Evolutionary conservation across 2,797 vertebrate species (phyloP).

Genomic region (Tenualosa thibaudeaui): DNA sequence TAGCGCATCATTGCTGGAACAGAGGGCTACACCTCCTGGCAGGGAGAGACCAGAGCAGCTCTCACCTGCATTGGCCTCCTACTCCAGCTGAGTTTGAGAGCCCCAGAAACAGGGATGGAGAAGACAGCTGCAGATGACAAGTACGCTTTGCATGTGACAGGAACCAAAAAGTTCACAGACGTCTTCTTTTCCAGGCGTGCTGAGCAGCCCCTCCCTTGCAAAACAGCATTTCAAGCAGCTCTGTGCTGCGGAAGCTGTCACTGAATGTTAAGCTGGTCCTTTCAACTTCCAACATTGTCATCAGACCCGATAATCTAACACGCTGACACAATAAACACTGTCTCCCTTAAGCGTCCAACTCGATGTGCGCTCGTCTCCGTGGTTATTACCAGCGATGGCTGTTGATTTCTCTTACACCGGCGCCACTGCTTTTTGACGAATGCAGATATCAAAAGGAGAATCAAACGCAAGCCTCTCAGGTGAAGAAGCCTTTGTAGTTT

Average conservation of each 20-base stretch:
- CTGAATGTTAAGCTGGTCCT: neutral
- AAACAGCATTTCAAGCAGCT: neutral
- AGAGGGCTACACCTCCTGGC: neutral
- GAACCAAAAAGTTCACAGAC: neutral
- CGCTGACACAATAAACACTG: neutral
- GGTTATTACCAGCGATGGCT: neutral
- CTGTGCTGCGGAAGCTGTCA: neutral
- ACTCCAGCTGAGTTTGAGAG: neutral
- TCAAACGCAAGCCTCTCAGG: slow-evolving; percentile 6
- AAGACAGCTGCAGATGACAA: neutral
- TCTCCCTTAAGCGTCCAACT: neutral
- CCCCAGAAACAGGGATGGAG: neutral
- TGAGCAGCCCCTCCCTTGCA: neutral
- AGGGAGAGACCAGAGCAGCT: neutral
- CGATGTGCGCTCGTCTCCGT: neutral
- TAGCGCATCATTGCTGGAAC: neutral
- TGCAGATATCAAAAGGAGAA: slow-evolving; percentile 11
- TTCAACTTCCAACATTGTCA: neutral
- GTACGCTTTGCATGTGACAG: neutral
- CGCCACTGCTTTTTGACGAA: neutral
- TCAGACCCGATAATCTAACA: neutral
- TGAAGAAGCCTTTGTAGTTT: slow-evolving; percentile 12
- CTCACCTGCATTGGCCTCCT: neutral
- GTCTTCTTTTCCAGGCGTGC: neutral
- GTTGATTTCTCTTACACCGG: neutral